Evolutionary conservation across 2,888 invertebrate species (phyloP).

Genomic region (Galeruca laticollis): DNA sequence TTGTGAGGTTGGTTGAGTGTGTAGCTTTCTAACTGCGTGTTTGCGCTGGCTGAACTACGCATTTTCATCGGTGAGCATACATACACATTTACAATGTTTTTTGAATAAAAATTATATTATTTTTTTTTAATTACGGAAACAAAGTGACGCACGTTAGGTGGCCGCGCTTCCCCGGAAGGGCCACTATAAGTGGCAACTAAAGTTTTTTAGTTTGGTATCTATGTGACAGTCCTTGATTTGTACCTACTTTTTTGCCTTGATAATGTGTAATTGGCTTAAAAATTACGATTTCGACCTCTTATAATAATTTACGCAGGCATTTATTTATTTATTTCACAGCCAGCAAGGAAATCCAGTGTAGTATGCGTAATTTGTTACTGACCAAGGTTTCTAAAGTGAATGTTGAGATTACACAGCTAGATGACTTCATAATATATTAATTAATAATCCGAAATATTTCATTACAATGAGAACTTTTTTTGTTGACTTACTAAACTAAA

Average conservation of each 20-base stretch:
- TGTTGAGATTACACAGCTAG: constrained; percentile 10
- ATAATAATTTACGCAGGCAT: background rate
- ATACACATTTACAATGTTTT: constrained; percentile 19
- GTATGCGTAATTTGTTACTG: constrained; percentile 24
- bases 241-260: constrained; percentile 6
- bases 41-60: constrained; percentile 57
- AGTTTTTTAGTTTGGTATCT: background rate
- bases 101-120: background rate
- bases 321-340: background rate
- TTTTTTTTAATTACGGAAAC: background rate
- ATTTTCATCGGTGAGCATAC: constrained; percentile 57
- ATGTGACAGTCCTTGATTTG: constrained; percentile 2
- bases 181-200: background rate
- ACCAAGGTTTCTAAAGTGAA: constrained; percentile 34
- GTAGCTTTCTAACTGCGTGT: constrained; percentile 53
- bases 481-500: too few relatives aligned
- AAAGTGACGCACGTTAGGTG: background rate
- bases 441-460: background rate
- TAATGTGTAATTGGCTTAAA: constrained; percentile 8
- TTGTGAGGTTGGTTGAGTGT: constrained; percentile 24
- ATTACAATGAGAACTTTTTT: too few relatives aligned
- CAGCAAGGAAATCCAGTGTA: background rate
- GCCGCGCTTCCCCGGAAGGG: background rate
- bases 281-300: background rate
- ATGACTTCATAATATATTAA: background rate